These are phyloP conservation scores for Penaeus chinensis DNA, from an alignment of 1,140 invertebrate genomes.

Conservation along the genomic window DNA sequence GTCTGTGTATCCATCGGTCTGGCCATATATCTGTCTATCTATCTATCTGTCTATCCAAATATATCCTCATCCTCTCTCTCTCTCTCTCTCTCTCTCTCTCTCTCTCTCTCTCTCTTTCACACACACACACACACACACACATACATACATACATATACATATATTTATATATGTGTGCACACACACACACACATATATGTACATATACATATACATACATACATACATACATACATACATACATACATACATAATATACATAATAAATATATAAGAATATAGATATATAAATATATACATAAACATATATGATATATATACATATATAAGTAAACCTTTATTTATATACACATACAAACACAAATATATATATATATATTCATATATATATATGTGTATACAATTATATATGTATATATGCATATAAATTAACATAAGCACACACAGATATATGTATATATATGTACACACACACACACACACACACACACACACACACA, in stretches of 20 bases:
- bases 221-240: background rate
- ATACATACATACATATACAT: background rate
- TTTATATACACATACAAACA: background rate
- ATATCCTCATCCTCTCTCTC: too few species aligned
- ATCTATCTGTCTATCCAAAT: background rate
- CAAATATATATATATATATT: slow-evolving; percentile 15
- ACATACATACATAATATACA: background rate
- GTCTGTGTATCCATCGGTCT: background rate
- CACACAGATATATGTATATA: background rate
- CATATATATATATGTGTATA: slow-evolving; percentile 5
- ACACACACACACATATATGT: background rate
- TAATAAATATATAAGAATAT: background rate
- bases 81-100: too few species aligned
- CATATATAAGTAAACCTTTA: background rate
- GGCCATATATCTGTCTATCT: background rate
- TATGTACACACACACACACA: background rate
- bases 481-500: too few species aligned
- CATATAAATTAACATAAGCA: too few species aligned
- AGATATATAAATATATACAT: slow-evolving; percentile 4
- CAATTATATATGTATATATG: slow-evolving; percentile 4
- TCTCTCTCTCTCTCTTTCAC: too few species aligned
- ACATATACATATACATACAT: slow-evolving; percentile 14
- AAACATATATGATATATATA: background rate
- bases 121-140: background rate
- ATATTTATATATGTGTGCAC: background rate